A percentile compares a stretch with the other conserved stretches of the same genome.
Evolutionary conservation across 2,888 invertebrate species (phyloP).

Genomic region (Eugnorisma glareosa): DNA sequence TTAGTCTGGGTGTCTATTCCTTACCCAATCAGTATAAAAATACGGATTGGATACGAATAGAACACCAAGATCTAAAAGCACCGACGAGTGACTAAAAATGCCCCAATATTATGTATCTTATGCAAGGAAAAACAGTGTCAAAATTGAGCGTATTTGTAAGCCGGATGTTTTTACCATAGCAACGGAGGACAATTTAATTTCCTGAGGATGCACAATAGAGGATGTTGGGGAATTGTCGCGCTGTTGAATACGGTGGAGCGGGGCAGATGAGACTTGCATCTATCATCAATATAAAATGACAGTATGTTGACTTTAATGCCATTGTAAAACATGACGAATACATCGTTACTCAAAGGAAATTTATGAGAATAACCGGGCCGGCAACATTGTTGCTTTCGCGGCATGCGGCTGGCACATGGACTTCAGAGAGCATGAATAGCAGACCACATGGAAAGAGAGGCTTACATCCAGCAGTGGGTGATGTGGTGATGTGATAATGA

Average conservation of each 20-base stretch:
- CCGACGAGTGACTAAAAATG: background rate
- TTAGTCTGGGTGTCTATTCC: background rate
- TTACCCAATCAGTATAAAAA: background rate
- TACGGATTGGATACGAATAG: background rate
- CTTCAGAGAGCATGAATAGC: background rate
- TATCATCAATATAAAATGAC: background rate
- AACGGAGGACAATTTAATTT: constrained; percentile 48
- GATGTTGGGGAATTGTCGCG: constrained; percentile 17
- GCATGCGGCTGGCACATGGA: background rate
- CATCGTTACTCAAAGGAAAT: background rate
- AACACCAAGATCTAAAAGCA: background rate
- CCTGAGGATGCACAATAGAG: constrained; percentile 49
- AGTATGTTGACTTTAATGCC: background rate
- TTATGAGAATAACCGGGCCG: background rate
- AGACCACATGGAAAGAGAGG: background rate
- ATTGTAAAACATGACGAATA: background rate
- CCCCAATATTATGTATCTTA: background rate
- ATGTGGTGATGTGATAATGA: background rate
- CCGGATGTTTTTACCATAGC: constrained; percentile 37
- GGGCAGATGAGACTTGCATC: background rate
- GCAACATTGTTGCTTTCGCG: background rate
- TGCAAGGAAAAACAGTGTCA: constrained; percentile 29
- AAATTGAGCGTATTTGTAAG: constrained; percentile 2
- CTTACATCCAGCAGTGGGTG: background rate
- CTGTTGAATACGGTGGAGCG: background rate